Conservation (phyloP, 2,113 vertebrate genomes). For the Coregonus clupeaformis region DNA sequence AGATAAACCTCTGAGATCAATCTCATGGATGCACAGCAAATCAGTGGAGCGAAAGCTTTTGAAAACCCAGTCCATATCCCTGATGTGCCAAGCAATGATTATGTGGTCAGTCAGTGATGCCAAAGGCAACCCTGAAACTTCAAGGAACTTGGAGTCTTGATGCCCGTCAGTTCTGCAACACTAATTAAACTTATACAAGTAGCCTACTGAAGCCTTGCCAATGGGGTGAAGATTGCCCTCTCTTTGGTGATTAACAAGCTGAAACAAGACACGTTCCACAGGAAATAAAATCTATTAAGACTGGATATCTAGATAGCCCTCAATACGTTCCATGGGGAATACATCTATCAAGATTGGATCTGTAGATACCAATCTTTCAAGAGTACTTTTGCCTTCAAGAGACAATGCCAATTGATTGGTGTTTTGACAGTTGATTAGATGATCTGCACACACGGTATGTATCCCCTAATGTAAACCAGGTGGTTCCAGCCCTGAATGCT, state of each 20-base stretch:
- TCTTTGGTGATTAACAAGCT: constrained; percentile 57
- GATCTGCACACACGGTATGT: too few relatives aligned
- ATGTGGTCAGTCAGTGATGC: constrained; percentile 78
- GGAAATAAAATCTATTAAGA: neutral
- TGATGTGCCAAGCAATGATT: constrained; percentile 77
- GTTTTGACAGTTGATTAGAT: too few relatives aligned
- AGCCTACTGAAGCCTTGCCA: constrained; percentile 57
- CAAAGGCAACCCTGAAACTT: constrained; percentile 76
- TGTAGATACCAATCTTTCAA: too few relatives aligned
- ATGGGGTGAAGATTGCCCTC: constrained; percentile 44
- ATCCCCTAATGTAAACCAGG: too few relatives aligned
- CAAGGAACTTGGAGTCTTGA: constrained; percentile 70
- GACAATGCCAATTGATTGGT: too few relatives aligned
- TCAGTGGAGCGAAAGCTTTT: constrained; percentile 77
- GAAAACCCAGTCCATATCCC: constrained; percentile 80
- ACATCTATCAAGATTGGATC: too few relatives aligned
- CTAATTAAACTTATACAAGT: constrained; percentile 76
- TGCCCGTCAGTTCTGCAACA: constrained; percentile 71
- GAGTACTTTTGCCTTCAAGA: too few relatives aligned
- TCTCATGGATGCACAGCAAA: constrained; percentile 79
- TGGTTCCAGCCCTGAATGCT: too few relatives aligned
- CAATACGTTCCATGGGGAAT: too few relatives aligned
- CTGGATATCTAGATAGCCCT: too few relatives aligned
- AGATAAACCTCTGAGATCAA: constrained; percentile 84
- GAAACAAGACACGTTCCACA: constrained; percentile 14